These are phyloP conservation scores for Drosophila persimilis DNA, from an alignment of 1,140 invertebrate species.

Conservation along the genomic window DNA sequence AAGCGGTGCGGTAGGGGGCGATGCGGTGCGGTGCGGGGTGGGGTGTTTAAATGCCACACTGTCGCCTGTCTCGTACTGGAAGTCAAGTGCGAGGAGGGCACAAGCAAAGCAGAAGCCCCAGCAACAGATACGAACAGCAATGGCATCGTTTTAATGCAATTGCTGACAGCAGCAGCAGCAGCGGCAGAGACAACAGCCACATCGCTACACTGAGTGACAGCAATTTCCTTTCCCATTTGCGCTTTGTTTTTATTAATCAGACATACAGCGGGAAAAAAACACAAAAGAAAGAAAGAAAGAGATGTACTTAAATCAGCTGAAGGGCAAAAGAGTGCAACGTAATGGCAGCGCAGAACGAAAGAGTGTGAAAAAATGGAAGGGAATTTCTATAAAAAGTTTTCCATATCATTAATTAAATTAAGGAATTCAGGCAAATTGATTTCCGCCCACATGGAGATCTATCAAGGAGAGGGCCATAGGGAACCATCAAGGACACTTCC, in stretches of 20 bases:
- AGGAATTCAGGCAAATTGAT: too few species aligned
- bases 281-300: constrained; percentile 22
- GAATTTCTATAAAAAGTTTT: too few species aligned
- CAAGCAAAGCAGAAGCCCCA: constrained; percentile 8
- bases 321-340: constrained; percentile 39
- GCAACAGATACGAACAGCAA: constrained; percentile 7
- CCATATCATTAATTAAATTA: too few species aligned
- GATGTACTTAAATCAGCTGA: constrained; percentile 28
- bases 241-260: constrained; percentile 72
- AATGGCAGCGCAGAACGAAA: constrained; percentile 5
- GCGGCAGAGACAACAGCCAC: background rate
- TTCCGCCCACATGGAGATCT: too few species aligned
- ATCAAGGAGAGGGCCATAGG: too few species aligned
- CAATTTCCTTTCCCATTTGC: constrained; percentile 76
- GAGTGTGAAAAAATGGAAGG: too few species aligned
- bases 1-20: constrained; percentile 68
- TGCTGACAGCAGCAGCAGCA: constrained; percentile 59
- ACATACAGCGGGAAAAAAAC: constrained; percentile 25
- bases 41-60: constrained; percentile 64
- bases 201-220: constrained; percentile 62
- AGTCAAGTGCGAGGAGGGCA: constrained; percentile 14
- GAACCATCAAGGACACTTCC: too few species aligned
- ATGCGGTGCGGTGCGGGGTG: constrained; percentile 71
- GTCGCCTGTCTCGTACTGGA: constrained; percentile 13
- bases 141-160: constrained; percentile 61